Percentiles rank a stretch among this genome's conserved stretches.
Evolutionary conservation across 2,113 vertebrate species (phyloP).

Genomic region (Dasypus novemcinctus): DNA sequence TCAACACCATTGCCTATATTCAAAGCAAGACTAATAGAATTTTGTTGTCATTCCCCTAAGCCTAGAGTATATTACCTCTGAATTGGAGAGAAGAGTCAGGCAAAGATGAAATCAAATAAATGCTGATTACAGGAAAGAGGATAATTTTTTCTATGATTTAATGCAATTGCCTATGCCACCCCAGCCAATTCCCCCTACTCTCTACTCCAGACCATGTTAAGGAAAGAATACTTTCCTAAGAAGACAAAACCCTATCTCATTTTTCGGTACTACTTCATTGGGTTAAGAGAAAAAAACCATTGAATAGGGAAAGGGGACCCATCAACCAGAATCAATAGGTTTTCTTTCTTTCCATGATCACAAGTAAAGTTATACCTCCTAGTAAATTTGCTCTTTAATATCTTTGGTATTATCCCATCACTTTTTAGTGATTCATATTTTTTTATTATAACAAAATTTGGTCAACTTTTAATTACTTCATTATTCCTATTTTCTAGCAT

Average conservation of each 20-base stretch:
- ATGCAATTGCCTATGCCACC: rapidly evolving
- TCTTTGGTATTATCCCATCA: not conserved
- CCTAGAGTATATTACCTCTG: not conserved
- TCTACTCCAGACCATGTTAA: rapidly evolving
- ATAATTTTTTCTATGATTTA: not conserved
- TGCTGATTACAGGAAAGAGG: not conserved
- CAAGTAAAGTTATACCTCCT: not conserved
- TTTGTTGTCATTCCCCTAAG: not conserved
- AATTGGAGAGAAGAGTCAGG: not conserved
- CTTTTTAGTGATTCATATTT: not conserved
- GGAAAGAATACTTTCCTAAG: not conserved
- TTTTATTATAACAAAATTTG: not conserved
- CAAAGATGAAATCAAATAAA: not conserved
- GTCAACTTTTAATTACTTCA: not conserved
- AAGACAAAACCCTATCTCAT: not conserved
- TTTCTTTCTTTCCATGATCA: not conserved
- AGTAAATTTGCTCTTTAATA: not conserved
- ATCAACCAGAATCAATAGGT: not conserved
- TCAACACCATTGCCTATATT: not conserved
- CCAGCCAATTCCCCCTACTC: no score
- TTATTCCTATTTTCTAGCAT: not conserved
- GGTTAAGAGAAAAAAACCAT: not conserved
- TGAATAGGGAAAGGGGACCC: not conserved
- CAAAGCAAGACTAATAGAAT: rapidly evolving
- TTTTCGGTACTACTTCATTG: not conserved